phyloP scores from a whole-genome alignment of 2,797 vertebrate species.

The Tadarida brasiliensis region DNA sequence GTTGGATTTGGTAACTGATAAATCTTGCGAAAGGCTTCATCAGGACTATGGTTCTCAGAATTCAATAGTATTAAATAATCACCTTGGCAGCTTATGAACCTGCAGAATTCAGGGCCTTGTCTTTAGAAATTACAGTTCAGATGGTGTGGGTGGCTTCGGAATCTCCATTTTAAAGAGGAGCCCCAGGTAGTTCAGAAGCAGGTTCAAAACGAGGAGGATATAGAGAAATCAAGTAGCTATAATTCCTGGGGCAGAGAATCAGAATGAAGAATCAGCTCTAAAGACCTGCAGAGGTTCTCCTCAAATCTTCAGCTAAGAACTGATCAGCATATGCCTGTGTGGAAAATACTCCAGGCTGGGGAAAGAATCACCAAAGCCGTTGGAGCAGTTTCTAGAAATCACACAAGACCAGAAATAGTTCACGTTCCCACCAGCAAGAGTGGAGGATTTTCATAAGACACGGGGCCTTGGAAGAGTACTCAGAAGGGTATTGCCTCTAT shows the following conservation, averaged over 20 bases:
- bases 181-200: not conserved
- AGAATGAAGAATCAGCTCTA: not conserved
- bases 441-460: not conserved
- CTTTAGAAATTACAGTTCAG: not conserved
- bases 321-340: not conserved
- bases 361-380: not conserved
- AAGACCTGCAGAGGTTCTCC: not conserved
- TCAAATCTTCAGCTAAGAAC: conserved; percentile 15
- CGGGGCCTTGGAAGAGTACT: not conserved
- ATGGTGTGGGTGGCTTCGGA: not conserved
- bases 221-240: not conserved
- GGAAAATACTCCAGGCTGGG: not conserved
- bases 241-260: not conserved
- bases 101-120: not conserved
- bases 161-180: not conserved
- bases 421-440: not conserved
- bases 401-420: not conserved
- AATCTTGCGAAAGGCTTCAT: not conserved
- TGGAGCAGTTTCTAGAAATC: not conserved
- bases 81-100: not conserved
- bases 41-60: not conserved
- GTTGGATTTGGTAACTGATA: not conserved
- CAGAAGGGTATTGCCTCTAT: not conserved
- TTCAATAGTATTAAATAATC: not conserved
- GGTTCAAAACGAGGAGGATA: not conserved